Base-by-base conservation (phyloP, 2,888 invertebrate genomes). In the Ectropis crepuscularia region DNA sequence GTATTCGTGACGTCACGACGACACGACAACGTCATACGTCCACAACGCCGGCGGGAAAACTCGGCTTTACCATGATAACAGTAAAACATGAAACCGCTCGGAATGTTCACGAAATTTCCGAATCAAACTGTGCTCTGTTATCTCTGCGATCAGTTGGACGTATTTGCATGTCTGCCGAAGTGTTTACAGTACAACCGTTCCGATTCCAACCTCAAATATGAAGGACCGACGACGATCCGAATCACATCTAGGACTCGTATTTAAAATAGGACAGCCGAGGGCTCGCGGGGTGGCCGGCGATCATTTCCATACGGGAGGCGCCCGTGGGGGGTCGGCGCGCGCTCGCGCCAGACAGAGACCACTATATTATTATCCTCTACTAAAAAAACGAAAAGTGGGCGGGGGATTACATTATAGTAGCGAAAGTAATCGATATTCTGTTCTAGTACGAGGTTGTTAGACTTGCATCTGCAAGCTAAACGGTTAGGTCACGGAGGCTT, bases 401-500 rank as follows among this genome's bases (percentile, higher is more conserved):
- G 93, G 93, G 89, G 93, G 93, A 92, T 93, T 93, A 93, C 90
- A 93, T 93, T 93, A 93, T 91, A 92, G 93, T 92, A 93, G 93
- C 92, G 93, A 93, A 93, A 93, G 93, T 93, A 93, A 93, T 93
- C 93, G 93, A 93, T 93, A 93, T 93, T 93, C 93, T 86, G 92
- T 90, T 92, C 91, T 90, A 92, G 92, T 92, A 90, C 87, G 88
- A 87, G 88, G 87, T 87, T 89, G 90, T 89, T 87, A 88, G 89
- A 88, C 87, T 87, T 90, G 90, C 90, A 91, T 75, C 79, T 91
- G 91, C 91, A 91, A 89, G 88, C 90, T 86, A 88, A 89, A 89
- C 87, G 64, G 53, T 82, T 80, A 87, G 89, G 90, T 90, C 90
- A 88, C 85, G 86, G 79, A 80, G 80, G 75, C 74, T 74, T 71